phyloP scores from a whole-genome alignment of 2,113 vertebrate genomes.

The Larimichthys polyactis region DNA sequence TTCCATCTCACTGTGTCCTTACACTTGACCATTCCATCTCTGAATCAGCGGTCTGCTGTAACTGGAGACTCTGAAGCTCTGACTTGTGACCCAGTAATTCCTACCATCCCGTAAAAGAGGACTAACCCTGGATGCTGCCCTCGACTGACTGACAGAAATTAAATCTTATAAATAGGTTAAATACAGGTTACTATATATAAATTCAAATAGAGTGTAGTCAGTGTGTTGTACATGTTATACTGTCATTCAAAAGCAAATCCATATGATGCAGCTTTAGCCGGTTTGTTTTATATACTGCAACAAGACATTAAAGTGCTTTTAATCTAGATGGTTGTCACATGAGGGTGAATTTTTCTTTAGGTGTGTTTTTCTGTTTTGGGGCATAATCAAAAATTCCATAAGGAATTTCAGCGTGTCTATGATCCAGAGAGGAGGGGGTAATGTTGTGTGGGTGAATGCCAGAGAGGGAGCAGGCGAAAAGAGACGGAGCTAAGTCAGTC shows the following conservation, averaged over 20 bases:
- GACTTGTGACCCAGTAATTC: constrained; percentile 47
- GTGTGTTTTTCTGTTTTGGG: constrained; percentile 2
- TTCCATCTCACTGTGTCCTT: constrained; percentile 8
- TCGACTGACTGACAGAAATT: background rate
- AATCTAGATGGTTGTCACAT: background rate
- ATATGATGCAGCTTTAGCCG: background rate
- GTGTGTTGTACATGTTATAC: background rate
- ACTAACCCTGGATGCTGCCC: constrained; percentile 20
- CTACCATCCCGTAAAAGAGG: constrained; percentile 25
- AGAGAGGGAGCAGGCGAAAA: constrained; percentile 32
- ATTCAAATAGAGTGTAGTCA: background rate
- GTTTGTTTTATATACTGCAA: background rate
- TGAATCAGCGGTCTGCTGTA: constrained; percentile 52
- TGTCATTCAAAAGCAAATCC: background rate
- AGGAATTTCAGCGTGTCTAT: constrained; percentile 11
- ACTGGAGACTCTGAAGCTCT: constrained; percentile 31
- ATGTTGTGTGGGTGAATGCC: constrained; percentile 27
- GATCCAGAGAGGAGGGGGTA: constrained; percentile 9
- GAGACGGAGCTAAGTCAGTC: constrained; percentile 23
- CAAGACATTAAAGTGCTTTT: background rate
- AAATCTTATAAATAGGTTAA: constrained; percentile 6
- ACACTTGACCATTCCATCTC: constrained; percentile 5
- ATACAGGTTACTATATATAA: background rate
- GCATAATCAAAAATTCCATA: constrained; percentile 2
- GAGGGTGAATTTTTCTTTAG: background rate